Evolutionary conservation across 2,797 vertebrate species (phyloP), one percentile per base, ranked within the genome.

Genomic region (Hipposideros larvatus): DNA sequence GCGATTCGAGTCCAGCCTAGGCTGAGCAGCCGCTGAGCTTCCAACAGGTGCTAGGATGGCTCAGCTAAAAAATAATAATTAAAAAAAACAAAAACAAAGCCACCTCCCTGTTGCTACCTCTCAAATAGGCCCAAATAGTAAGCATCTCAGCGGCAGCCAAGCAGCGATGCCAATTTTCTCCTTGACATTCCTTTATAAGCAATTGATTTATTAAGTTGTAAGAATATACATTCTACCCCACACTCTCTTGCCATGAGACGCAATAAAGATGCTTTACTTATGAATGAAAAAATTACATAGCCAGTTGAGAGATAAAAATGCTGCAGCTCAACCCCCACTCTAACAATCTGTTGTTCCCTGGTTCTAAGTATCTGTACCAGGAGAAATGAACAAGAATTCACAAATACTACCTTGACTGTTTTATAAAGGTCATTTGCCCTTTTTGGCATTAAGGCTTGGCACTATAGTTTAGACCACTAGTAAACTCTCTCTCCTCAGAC

Each of bases 331-430:
- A 61, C 57, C 55, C 37, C 46, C 88, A 74, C 19, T 78, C 24
- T 65, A 79, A 41, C 73, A 46, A 78, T 37, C 48, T 68, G 18
- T 90, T 48, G 14, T 96, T 77, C 24, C 91, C 24, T 51, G 15
- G 6, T 87, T 87, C 77, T 90, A 90, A 89, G 55, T 66, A 43
- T 89, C 77, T 59, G 22, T 73, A 90, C 68, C n/a, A 77, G 85
- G 74, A 93, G 48, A 95, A 74, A 92, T 87, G 57, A 90, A 80
- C 10, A 82, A 90, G 77, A 93, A 91, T 65, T 79, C 74, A 37
- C 26, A 94, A 92, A 93, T 85, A 83, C 43, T 88, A 74, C 43
- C 71, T 48, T 43, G 46, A 86, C 55, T 85, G 53, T 55, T 55
- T 70, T 82, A 37, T 48, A 9, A 88, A 46, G 65, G 51, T 88